Evolutionary conservation across 2,888 invertebrate species (phyloP), one percentile per base, ranked within the genome.

Genomic region (Palloptera scutellata): DNA sequence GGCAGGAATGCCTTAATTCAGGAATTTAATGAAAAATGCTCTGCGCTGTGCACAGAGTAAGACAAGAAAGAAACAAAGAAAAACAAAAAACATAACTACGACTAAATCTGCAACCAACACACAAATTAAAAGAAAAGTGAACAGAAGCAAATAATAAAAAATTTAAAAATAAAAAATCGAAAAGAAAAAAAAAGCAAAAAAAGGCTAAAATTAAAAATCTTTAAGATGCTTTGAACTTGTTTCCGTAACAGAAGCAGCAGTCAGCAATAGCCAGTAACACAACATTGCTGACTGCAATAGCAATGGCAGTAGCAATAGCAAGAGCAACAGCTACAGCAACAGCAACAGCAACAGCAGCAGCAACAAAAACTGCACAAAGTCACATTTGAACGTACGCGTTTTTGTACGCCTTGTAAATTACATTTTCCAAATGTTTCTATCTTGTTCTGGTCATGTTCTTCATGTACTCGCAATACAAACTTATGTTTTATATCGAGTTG

Each of bases 351-450:
- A 15, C 17, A 13, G 11, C n/a, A 54, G 6, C 51, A 48, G 6
- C 51, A 48, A 48, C 51, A 2, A 48, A 2, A 13, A 15, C 15
- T 48, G 48, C 10, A 48, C 48, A 58, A 52, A 52, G 58, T 58
- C 42, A 8, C 48, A 48, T 13, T n/a, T 15, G 48, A 13, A 11
- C 48, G 52, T 43, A 64, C 58, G 64, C 64, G 64, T 64, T 64
- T 75, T 72, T 67, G 70, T 70, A 70, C 78, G 76, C 76, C 78
- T 78, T 79, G 78, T 79, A 79, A 80, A 80, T 79, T 78, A 80
- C 79, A 80, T 80, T 80, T 78, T 79, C 78, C 79, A 78, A 79
- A 80, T 79, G 77, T 75, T 78, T 79, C 72, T 77, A 75, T 75
- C 79, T 79, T 79, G 80, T 80, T 66, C 45, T 61, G 57, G 10